Evolutionary conservation across 2,113 vertebrate species (phyloP), one percentile per base, ranked within the genome.

Genomic region (Thunnus thynnus): DNA sequence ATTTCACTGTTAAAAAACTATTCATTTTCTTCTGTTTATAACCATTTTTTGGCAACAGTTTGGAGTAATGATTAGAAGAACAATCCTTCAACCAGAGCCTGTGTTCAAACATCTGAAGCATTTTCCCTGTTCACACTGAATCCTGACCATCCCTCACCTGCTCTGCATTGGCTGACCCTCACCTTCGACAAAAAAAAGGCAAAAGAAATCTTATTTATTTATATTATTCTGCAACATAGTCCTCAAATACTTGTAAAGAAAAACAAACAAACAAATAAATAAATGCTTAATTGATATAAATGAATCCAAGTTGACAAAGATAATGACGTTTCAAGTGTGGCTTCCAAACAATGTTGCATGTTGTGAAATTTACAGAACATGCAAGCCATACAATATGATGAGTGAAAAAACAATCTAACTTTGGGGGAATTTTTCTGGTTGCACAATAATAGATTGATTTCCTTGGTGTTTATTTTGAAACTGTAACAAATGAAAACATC

Each of bases 281-380:
- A 13, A 18, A 5, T 22, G 4, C 17, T 25, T 50, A 9, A 50
- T 1, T 50, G 20, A 61, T 10, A 25, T 5, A 13, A 25, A 52
- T 27, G 0, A 14, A 80, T 17, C 16, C 1, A 57, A 10, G 17
- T 13, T 65, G 46, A 41, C 36, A 9, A 9, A 9, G 36, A 36
- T 36, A 36, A 36, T 1, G 36, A 36, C 5, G 6, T 36, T 9
- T 41, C 27, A 63, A 71, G 75, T 78, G 80, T 72, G 78, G 67
- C 30, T 66, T 48, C 2, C 13, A 51, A 56, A 13, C 13, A 50
- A 9, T 10, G 8, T 25, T 2, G 2, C 14, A 17, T 54, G 50
- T 87, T 92, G 77, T 47, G 79, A 62, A 88, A 86, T 74, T 44
- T 7, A 44, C 30, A 4, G 20, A 80, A 20, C 6, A 8, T 83